phyloP scores from a whole-genome alignment of 2,113 vertebrate genomes.

The Tautogolabrus adspersus region DNA sequence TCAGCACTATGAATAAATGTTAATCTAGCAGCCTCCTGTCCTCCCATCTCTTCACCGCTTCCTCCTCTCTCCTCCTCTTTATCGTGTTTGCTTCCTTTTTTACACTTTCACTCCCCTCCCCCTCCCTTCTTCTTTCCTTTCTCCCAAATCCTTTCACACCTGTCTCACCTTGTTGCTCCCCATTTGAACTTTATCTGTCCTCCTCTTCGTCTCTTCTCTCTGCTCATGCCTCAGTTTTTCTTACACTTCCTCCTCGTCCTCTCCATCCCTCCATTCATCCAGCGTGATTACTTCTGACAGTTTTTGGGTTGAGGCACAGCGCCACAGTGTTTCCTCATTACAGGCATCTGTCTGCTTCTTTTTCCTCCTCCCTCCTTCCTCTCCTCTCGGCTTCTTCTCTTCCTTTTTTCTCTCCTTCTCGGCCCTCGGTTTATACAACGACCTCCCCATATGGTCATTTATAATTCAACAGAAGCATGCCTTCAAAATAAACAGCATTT shows the following conservation, averaged over 20 bases:
- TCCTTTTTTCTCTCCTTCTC: constrained; percentile 11
- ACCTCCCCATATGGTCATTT: constrained; percentile 81
- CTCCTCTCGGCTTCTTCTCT: neutral
- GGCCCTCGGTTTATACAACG: constrained; percentile 50
- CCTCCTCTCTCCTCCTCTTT: neutral
- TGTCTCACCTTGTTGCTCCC: neutral
- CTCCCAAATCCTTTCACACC: neutral
- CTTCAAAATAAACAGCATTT: constrained; percentile 75
- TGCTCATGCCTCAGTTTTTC: neutral
- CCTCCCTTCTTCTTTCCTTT: neutral
- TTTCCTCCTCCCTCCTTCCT: constrained; percentile 46
- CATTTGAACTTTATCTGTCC: neutral
- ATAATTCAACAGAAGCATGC: constrained; percentile 76
- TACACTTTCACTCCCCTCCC: neutral
- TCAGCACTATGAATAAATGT: constrained; percentile 65
- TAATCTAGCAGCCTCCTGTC: constrained; percentile 68
- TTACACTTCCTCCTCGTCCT: no score
- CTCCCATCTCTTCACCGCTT: constrained; percentile 14
- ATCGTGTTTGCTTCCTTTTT: no score
- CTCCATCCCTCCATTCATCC: constrained; percentile 36
- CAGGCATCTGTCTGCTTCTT: constrained; percentile 74
- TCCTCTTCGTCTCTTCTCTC: neutral
- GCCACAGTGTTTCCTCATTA: constrained; percentile 71
- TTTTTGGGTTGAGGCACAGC: constrained; percentile 67
- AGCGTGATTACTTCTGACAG: constrained; percentile 73